Base-by-base conservation (phyloP, 2,888 invertebrate genomes). In the Metallyticus violacea region DNA sequence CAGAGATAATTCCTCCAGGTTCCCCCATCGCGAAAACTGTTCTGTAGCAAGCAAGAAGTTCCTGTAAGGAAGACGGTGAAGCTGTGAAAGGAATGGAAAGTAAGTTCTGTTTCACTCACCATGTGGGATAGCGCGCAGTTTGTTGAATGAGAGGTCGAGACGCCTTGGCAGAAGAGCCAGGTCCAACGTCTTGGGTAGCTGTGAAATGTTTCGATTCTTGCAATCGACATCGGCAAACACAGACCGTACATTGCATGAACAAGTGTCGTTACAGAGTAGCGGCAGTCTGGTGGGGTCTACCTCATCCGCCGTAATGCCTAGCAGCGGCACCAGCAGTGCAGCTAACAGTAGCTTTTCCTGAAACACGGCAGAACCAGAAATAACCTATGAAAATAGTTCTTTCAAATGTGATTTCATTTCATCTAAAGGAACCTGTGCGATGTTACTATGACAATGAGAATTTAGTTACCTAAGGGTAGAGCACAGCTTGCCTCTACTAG, bases 121-220 rank as follows among this genome's bases (percentile, higher is more conserved):
- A 5, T 77, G 40, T 26, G 26, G n/a, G 0, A 86, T 40, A 15
- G 62, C 22, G 6, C 62, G 6, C 7, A 86, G 62, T 1, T 25
- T 9, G 62, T 40, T 86, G n/a, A 40, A n/a, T 15, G 83, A 86
- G n/a, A 86, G n/a, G 83, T 86, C 82, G 9, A 86, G 79, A 25
- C 62, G 4, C 2, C 40, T 77, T 7, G 83, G 40, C 27, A 79
- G 40, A 15, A 29, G 82, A 26, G 83, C 78, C 22, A 83, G 81
- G 40, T 26, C 26, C 30, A 26, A 82, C 27, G 22, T n/a, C 0
- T n/a, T 1, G 29, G 81, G 76, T 77, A 85, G 77, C 4, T 28
- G 5, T n/a, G 85, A 25, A 4, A 83, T 27, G 25, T 83, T 77
- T 1, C 83, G 76, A 25, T n/a, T 77, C 7, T 76, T 28, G 25